Base-by-base conservation (phyloP, 2,113 vertebrate genomes). In the Todiramphus chloris region DNA sequence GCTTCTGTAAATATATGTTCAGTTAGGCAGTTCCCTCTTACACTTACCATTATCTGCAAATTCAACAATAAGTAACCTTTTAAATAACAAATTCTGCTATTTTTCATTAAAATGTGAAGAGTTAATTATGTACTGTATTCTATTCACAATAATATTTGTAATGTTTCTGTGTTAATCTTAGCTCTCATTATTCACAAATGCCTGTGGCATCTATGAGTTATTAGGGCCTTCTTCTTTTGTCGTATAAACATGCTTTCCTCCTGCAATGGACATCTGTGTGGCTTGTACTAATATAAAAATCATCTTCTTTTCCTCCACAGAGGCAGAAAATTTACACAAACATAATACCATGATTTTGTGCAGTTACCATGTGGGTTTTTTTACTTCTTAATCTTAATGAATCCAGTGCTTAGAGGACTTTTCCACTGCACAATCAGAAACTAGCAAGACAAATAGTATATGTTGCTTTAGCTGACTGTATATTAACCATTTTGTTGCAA, bases 21-120 rank as follows among this genome's bases (percentile, higher is more conserved):
- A 79, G 74, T 63, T 96, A 80, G 74, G 60, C 94, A 85, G 43
- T 53, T 67, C 37, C 31, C 60, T 94, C 77, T 69, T 41, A 67
- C 8, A 70, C 74, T 73, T 90, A 31, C 21, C 75, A 66, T 89
- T 94, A 93, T 89, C 79, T 95, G 79, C 75, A 94, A 95, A 93
- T 91, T 91, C 88, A 94, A 95, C 94, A 91, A 74, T 59, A 94
- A 83, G 64, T 93, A 94, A 93, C 94, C 93, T 91, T 93, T 87
- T 73, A 94, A 95, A 95, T 92, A 93, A 79, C 33, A 93, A 83
- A 96, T 85, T 95, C 23, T 92, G 56, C 93, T 86, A 76, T 94
- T 96, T 96, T 96, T 95, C 95, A 94, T 95, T 92, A 94, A 91
- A 94, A 93, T 93, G 83, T 86, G 95, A 94, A 91, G 82, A 93